Base-by-base conservation (phyloP, 1,140 invertebrate genomes). In the Anastrepha obliqua region DNA sequence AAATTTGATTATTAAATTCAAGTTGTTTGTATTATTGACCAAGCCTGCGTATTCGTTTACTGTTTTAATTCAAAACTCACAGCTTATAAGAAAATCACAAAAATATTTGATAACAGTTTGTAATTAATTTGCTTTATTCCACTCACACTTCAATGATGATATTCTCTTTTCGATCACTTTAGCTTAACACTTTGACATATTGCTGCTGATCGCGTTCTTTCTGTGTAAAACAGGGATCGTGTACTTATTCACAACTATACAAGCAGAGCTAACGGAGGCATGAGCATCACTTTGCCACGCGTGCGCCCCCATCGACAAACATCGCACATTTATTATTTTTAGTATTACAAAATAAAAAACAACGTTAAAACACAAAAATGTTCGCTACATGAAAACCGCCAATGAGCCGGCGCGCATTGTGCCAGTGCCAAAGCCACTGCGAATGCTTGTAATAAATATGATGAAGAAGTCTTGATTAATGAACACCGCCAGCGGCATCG, bases 391-490 rank as follows among this genome's bases (percentile, higher is more conserved):
- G 67, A 74, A 74, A 44, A 17, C 67, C 3, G 20, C 7, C 47
- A 55, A 20, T 55, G n/a, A 81, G 44, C 74, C 74, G 47, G 44
- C 2, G 44, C 42, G 60, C 70, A 15, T 17, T 51, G 11, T 13
- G 47, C 42, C 4, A 55, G 29, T 20, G 44, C 74, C 74, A 81
- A 55, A 51, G 74, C 74, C 74, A 81, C 2, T 55, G 74, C 47
- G 74, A 74, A 81, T 81, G 44, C 74, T 81, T 55, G 47, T 81
- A 81, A 81, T 81, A 81, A 81, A 81, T 81, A 29, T 81, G 44
- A 81, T 81, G 74, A 81, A 81, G 74, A 81, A 81, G 74, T 81
- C 47, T 81, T 81, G 74, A 81, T 81, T 81, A 81, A 81, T 81
- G 74, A 81, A 81, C 74, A 81, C 74, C 44, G 74, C 74, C 74